These are phyloP conservation scores for Papilio polyxenes DNA, from an alignment of 1,140 invertebrate genomes.

Conservation along the genomic window DNA sequence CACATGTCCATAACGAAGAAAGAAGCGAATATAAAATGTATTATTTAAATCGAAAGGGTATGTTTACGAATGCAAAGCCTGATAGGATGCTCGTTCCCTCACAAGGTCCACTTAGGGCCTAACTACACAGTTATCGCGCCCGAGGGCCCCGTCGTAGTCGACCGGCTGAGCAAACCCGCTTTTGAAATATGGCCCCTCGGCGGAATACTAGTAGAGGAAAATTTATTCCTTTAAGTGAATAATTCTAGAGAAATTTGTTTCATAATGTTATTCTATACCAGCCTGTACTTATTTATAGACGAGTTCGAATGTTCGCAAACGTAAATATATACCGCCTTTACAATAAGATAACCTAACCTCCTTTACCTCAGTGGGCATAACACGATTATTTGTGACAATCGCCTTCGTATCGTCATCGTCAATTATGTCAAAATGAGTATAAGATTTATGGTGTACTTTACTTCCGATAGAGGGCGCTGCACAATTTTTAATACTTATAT, in stretches of 20 bases:
- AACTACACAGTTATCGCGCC: conserved; percentile 24
- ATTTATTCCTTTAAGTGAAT: conserved; percentile 31
- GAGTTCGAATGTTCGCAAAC: background rate
- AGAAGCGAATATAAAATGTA: background rate
- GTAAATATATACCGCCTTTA: background rate
- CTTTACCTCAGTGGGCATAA: no score
- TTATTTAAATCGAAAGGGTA: conserved; percentile 30
- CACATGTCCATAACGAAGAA: background rate
- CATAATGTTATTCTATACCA: background rate
- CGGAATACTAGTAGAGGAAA: conserved; percentile 18
- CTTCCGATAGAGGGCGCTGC: no score
- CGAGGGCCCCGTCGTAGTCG: conserved; percentile 4
- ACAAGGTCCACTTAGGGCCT: conserved; percentile 34
- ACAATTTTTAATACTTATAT: no score
- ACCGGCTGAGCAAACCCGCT: conserved; percentile 18
- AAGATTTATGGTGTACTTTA: no score
- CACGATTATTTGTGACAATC: no score
- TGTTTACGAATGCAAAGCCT: conserved; percentile 26
- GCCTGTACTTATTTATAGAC: background rate
- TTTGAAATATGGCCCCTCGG: conserved; percentile 18
- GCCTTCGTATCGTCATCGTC: no score
- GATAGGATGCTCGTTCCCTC: conserved; percentile 28
- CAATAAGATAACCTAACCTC: no score
- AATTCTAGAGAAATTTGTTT: conserved; percentile 21
- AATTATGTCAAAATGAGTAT: no score